Evolutionary conservation across 35 echinoderm and acorn worm species (phyloP).

Genomic region (Ophioderma brevispina): DNA sequence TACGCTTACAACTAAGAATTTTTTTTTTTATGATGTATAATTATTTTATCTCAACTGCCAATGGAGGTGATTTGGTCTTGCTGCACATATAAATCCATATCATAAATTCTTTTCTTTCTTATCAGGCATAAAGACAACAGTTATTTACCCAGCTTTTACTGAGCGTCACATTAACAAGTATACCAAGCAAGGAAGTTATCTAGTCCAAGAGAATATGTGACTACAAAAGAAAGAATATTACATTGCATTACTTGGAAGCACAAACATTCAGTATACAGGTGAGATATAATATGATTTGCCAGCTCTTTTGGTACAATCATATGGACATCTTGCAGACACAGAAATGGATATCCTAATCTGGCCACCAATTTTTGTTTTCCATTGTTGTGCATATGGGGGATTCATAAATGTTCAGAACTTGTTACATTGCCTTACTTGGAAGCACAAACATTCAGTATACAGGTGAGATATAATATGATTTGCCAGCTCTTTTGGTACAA

Average conservation of each 20-base stretch:
- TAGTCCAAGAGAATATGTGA: conserved; percentile 70
- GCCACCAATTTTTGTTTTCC: too few species aligned
- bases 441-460: conserved; percentile 82
- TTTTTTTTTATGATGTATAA: too few species aligned
- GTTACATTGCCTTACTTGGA: conserved; percentile 87
- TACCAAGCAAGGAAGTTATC: conserved; percentile 51
- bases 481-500: too few species aligned
- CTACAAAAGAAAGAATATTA: conserved; percentile 79
- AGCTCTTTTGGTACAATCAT: too few species aligned
- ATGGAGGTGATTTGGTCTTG: too few species aligned
- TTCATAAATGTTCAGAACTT: too few species aligned
- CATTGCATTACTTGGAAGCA: conserved; percentile 77
- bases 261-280: conserved; percentile 94
- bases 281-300: neutral
- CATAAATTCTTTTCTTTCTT: neutral
- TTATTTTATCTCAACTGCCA: too few species aligned
- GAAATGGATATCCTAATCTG: too few species aligned
- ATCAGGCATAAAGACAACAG: conserved; percentile 83
- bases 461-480: conserved; percentile 55
- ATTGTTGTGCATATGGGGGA: too few species aligned
- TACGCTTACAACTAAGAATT: too few species aligned
- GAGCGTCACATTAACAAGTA: conserved; percentile 93
- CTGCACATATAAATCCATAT: too few species aligned
- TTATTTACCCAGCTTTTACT: conserved; percentile 94
- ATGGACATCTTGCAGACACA: too few species aligned